phyloP scores from a whole-genome alignment of 1,140 invertebrate genomes.

The Mactra quadrangularis region DNA sequence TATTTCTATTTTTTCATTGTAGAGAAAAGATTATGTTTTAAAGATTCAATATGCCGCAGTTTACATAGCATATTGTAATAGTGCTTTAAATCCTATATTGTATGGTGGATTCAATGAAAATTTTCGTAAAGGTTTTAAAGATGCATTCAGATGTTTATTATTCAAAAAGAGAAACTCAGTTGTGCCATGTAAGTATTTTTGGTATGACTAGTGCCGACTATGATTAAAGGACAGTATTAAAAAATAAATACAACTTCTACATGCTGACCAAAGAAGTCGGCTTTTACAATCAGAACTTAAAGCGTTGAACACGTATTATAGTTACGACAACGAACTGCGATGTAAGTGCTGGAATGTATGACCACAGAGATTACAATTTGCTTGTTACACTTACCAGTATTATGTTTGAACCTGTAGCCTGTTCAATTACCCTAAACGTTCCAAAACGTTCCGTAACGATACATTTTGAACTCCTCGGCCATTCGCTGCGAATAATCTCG shows the following conservation, averaged over 20 bases:
- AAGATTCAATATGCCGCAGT: slow-evolving; percentile 83
- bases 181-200: slow-evolving; percentile 65
- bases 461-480: too few relatives aligned
- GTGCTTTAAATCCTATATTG: slow-evolving; percentile 85
- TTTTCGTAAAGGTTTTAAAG: slow-evolving; percentile 79
- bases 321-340: too few relatives aligned
- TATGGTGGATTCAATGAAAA: slow-evolving; percentile 85
- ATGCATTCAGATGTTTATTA: slow-evolving; percentile 72
- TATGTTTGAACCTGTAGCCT: too few relatives aligned
- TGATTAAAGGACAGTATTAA: neutral
- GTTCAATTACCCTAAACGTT: too few relatives aligned
- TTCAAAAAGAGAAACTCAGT: slow-evolving; percentile 69
- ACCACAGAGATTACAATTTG: too few relatives aligned
- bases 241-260: neutral
- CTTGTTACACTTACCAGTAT: too few relatives aligned
- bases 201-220: neutral
- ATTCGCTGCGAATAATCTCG: too few relatives aligned
- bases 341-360: too few relatives aligned
- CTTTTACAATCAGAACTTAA: too few relatives aligned
- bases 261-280: too few relatives aligned
- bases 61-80: slow-evolving; percentile 85
- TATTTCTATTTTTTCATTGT: neutral
- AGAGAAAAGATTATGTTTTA: slow-evolving; percentile 83
- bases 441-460: too few relatives aligned
- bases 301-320: too few relatives aligned